These are phyloP conservation scores for Cremastinae sp. DNA, from an alignment of 2,888 invertebrate species.

Conservation along the genomic window DNA sequence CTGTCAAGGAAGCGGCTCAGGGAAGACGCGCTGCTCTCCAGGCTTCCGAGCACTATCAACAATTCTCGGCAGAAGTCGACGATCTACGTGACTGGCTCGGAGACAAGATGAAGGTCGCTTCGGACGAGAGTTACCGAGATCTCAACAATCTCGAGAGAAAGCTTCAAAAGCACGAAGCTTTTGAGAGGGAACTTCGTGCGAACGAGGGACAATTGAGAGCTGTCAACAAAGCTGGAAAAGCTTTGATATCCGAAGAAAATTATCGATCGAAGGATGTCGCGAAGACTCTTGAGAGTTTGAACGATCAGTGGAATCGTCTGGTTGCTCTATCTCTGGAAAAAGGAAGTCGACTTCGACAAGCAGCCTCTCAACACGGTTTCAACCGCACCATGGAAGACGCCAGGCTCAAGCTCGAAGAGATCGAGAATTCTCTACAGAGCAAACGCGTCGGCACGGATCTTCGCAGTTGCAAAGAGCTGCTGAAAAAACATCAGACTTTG, in stretches of 20 bases:
- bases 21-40: constrained; percentile 88
- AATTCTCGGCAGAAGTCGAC: constrained; percentile 95
- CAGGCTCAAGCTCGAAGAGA: constrained; percentile 90
- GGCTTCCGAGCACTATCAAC: constrained; percentile 93
- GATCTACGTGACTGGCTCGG: constrained; percentile 94
- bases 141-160: constrained; percentile 94
- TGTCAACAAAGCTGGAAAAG: constrained; percentile 90
- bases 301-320: constrained; percentile 89
- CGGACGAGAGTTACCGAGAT: constrained; percentile 96
- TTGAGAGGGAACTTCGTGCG: constrained; percentile 95
- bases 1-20: constrained; percentile 88
- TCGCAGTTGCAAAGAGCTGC: constrained; percentile 93
- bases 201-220: constrained; percentile 95
- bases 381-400: constrained; percentile 94
- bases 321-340: constrained; percentile 85
- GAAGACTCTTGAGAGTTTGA: constrained; percentile 85
- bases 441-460: constrained; percentile 94
- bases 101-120: constrained; percentile 94
- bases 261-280: constrained; percentile 87
- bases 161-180: constrained; percentile 97
- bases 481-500: constrained; percentile 93
- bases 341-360: constrained; percentile 91
- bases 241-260: constrained; percentile 86
- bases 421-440: constrained; percentile 89
- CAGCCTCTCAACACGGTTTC: constrained; percentile 90